Conservation (phyloP, 2,888 invertebrate species). For the Hanleya hanleyi region DNA sequence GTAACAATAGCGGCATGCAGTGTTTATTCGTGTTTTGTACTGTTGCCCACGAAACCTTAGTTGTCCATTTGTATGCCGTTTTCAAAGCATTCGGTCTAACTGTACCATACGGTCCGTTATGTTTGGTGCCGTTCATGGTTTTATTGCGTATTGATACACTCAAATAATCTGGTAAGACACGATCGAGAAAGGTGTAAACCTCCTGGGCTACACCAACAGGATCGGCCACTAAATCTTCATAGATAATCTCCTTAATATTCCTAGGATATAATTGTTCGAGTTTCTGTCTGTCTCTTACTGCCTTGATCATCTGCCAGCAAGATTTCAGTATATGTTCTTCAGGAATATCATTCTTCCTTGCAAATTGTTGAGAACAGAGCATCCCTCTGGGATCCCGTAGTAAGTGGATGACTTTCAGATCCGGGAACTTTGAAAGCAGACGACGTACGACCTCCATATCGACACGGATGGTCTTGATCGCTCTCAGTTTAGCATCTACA, state of each 20-base stretch:
- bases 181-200: background rate
- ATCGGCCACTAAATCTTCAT: background rate
- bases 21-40: background rate
- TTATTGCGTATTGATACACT: background rate
- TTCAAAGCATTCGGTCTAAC: background rate
- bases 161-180: background rate
- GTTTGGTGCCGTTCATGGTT: background rate
- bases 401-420: background rate
- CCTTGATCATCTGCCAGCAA: background rate
- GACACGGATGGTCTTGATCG: background rate
- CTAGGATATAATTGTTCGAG: background rate
- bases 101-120: background rate
- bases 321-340: background rate
- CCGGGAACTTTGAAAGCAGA: background rate
- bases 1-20: background rate
- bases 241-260: background rate
- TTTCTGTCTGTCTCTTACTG: background rate
- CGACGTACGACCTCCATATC: background rate
- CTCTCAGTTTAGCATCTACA: background rate
- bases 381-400: background rate
- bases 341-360: background rate
- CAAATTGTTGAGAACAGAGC: background rate
- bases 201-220: background rate
- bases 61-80: background rate
- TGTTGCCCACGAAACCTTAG: background rate